Conservation (phyloP, 2,888 invertebrate species). For the Atethmia centrago region DNA sequence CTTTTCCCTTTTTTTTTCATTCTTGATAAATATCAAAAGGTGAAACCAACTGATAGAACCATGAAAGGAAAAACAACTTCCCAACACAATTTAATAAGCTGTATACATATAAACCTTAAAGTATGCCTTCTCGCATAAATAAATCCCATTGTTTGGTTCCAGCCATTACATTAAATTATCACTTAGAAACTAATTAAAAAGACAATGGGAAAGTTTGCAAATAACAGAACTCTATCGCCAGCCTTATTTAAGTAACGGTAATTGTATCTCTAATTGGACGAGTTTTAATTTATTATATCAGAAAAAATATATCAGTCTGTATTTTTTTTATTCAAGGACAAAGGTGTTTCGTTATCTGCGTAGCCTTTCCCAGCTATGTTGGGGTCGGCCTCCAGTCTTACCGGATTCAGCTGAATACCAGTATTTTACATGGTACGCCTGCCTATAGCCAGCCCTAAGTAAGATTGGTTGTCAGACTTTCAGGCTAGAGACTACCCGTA, state of each 20-base stretch:
- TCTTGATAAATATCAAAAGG: neutral
- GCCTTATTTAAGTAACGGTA: constrained; percentile 15
- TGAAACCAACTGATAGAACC: neutral
- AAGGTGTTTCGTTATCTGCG: too few species aligned
- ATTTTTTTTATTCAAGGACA: neutral
- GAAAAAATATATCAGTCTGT: neutral
- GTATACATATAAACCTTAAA: constrained; percentile 2
- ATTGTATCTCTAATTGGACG: constrained; percentile 23
- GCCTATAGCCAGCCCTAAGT: neutral
- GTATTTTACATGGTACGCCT: neutral
- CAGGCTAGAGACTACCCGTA: neutral
- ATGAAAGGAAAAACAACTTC: neutral
- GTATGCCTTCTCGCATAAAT: constrained; percentile 32
- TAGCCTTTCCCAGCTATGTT: too few species aligned
- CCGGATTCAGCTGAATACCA: too few species aligned
- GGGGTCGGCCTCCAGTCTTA: too few species aligned
- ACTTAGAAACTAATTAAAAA: constrained; percentile 59
- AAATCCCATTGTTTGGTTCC: constrained; percentile 46
- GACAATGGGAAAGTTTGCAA: constrained; percentile 53
- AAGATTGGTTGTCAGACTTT: neutral
- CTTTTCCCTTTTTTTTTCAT: too few species aligned
- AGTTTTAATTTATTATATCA: constrained; percentile 23
- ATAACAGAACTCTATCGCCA: constrained; percentile 41
- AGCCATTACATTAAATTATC: constrained; percentile 54
- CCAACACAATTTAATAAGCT: neutral